phyloP scores from a whole-genome alignment of 2,797 vertebrate genomes.

The Eutrigla gurnardus region DNA sequence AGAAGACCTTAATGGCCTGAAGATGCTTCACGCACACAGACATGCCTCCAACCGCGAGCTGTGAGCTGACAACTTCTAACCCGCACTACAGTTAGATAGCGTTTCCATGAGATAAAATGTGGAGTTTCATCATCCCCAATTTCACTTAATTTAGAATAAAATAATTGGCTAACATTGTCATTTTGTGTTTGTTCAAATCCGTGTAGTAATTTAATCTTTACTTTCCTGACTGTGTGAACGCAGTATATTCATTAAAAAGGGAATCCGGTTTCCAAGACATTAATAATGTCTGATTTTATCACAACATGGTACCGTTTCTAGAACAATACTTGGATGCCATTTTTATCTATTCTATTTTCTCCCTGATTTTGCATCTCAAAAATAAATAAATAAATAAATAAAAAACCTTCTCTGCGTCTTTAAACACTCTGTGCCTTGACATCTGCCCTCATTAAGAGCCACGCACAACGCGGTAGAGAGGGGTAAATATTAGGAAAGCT shows the following conservation, averaged over 20 bases:
- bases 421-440: slow-evolving; percentile 73
- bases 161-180: slow-evolving; percentile 1
- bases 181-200: slow-evolving; percentile 34
- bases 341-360: slow-evolving; percentile 72
- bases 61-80: slow-evolving; percentile 28
- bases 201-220: slow-evolving; percentile 30
- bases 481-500: slow-evolving; percentile 72
- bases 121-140: slow-evolving; percentile 14
- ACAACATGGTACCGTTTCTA: slow-evolving; percentile 55
- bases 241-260: slow-evolving; percentile 52
- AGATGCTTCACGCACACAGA: slow-evolving; percentile 68
- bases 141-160: slow-evolving; percentile 23
- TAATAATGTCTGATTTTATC: slow-evolving; percentile 54
- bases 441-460: slow-evolving; percentile 81
- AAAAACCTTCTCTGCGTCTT: slow-evolving; percentile 38
- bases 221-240: slow-evolving; percentile 35
- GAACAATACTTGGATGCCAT: slow-evolving; percentile 53
- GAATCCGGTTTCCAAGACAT: slow-evolving; percentile 44
- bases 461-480: slow-evolving; percentile 61
- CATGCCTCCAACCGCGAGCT: slow-evolving; percentile 32
- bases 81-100: slow-evolving; percentile 27
- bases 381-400: background rate
- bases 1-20: slow-evolving; percentile 71
- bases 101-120: slow-evolving; percentile 34
- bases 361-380: slow-evolving; percentile 61